Evolutionary conservation across 2,888 invertebrate genomes (phyloP).

Genomic region (Rotaria socialis): DNA sequence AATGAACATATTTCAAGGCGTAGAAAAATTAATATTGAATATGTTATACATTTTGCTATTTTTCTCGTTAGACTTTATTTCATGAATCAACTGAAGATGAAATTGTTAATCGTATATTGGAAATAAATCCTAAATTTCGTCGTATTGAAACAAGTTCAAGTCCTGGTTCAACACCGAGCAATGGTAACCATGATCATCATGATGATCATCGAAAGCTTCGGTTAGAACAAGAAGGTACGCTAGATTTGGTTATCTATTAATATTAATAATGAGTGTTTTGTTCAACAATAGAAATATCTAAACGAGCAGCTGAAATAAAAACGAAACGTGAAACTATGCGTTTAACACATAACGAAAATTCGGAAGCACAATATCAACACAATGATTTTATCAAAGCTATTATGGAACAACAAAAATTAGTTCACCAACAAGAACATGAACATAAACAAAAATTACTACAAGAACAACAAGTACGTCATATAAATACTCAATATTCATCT

Average conservation of each 20-base stretch:
- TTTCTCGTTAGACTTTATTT: conserved; percentile 36
- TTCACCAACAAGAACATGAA: conserved; percentile 28
- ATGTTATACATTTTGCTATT: too few species aligned
- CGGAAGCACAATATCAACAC: conserved; percentile 11
- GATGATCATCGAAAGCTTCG: background rate
- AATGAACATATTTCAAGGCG: too few species aligned
- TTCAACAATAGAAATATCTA: background rate
- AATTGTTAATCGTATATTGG: conserved; percentile 15
- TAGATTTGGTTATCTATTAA: background rate
- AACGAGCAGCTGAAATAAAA: conserved; percentile 16
- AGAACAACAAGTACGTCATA: background rate
- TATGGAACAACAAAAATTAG: conserved; percentile 27
- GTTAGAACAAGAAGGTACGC: conserved; percentile 7
- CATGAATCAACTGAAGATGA: conserved; percentile 36
- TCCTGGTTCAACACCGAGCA: background rate
- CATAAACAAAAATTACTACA: background rate
- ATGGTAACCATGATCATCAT: conserved; percentile 18
- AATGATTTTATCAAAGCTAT: conserved; percentile 26
- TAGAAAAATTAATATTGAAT: too few species aligned
- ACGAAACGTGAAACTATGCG: background rate
- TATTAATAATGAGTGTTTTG: background rate
- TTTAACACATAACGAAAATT: background rate
- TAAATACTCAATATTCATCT: too few species aligned
- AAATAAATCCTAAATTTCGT: conserved; percentile 38
- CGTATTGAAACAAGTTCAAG: background rate